Percentiles rank a stretch among this genome's conserved stretches.
Conservation (phyloP, 37 sponge, comb jelly and placozoan genomes). For the Ianthella basta region DNA sequence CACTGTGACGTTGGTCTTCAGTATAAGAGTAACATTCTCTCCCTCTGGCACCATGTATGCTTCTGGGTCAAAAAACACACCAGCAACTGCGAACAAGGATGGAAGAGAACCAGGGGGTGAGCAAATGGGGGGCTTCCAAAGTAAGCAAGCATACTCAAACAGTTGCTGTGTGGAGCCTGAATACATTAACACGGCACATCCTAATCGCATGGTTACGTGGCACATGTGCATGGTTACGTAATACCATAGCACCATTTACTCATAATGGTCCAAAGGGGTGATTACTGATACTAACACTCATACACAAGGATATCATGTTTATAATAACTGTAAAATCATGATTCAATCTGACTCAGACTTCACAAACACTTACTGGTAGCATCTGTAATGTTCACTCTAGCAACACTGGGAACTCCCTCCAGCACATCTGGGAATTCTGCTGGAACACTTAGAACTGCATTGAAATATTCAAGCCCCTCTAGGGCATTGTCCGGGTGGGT, state of each 20-base stretch:
- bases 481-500: neutral
- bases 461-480: neutral
- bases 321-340: too few relatives aligned
- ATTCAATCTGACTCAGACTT: too few relatives aligned
- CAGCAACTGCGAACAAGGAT: neutral
- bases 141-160: too few relatives aligned
- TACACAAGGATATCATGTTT: too few relatives aligned
- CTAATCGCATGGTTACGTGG: too few relatives aligned
- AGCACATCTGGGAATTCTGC: neutral
- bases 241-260: too few relatives aligned
- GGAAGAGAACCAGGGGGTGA: neutral
- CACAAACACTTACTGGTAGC: neutral
- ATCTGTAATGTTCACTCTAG: slow-evolving; percentile 13
- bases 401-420: neutral
- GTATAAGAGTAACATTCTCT: neutral
- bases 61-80: slow-evolving; percentile 14
- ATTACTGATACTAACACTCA: too few relatives aligned
- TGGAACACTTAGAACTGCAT: neutral
- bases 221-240: too few relatives aligned
- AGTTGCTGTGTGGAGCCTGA: too few relatives aligned
- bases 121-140: too few relatives aligned
- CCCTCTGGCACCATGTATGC: slow-evolving; percentile 2
- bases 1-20: neutral
- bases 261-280: too few relatives aligned
- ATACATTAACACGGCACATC: too few relatives aligned